Evolutionary conservation across 2,888 invertebrate genomes (phyloP).

Genomic region (Aelia acuminata): DNA sequence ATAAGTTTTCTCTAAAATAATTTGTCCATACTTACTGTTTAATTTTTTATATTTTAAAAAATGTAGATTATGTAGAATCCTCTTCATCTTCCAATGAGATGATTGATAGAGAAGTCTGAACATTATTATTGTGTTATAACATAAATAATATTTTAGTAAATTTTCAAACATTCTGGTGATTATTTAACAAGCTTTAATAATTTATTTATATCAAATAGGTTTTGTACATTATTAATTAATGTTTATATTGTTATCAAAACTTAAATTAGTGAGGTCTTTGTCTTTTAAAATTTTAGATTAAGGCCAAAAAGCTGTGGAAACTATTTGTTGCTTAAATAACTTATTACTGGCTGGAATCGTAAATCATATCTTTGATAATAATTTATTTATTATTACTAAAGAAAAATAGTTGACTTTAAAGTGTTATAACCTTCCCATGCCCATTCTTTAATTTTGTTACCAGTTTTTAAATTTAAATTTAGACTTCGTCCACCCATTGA

Average conservation of each 20-base stretch:
- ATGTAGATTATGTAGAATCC: too few species aligned
- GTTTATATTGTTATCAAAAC: background rate
- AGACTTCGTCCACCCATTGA: background rate
- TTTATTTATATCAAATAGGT: background rate
- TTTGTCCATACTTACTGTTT: background rate
- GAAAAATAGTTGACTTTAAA: background rate
- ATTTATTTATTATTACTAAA: background rate
- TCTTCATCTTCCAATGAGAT: background rate
- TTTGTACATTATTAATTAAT: background rate
- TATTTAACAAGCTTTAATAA: background rate
- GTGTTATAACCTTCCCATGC: background rate
- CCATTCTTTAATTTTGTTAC: slow-evolving; percentile 12
- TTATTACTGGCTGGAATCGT: background rate
- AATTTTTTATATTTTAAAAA: too few species aligned
- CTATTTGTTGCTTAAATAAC: background rate
- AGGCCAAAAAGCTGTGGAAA: background rate
- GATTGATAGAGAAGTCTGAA: background rate
- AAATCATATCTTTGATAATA: background rate
- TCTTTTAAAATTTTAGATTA: background rate
- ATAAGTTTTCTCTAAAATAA: background rate
- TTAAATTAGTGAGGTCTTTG: too few species aligned
- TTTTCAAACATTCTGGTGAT: background rate
- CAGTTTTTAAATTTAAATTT: background rate
- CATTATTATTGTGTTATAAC: background rate
- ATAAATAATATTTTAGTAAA: background rate